These are phyloP conservation scores for Pseudomugil gertrudae DNA, from an alignment of 2,797 vertebrate genomes.

Conservation along the genomic window DNA sequence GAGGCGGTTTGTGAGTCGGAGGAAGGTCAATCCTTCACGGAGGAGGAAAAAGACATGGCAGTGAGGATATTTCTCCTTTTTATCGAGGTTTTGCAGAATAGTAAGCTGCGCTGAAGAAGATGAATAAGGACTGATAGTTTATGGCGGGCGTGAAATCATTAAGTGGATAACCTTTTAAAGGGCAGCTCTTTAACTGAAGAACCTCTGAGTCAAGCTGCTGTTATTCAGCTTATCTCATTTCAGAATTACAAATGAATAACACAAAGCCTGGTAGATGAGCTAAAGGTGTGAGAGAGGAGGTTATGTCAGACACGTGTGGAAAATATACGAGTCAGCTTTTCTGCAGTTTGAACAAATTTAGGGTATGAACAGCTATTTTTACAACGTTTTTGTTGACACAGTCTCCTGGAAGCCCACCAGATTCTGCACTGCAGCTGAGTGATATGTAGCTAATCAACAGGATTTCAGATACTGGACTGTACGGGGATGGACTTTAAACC, in stretches of 20 bases:
- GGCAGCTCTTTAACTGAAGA: neutral
- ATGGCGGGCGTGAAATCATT: constrained; percentile 16
- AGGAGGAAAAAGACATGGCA: constrained; percentile 19
- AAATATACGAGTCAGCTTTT: constrained; percentile 12
- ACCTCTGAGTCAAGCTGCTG: constrained; percentile 18
- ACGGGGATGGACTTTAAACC: constrained; percentile 23
- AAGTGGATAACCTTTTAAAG: constrained; percentile 18
- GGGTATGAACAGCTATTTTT: neutral
- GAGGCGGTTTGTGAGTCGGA: constrained; percentile 84
- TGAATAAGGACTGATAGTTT: constrained; percentile 21
- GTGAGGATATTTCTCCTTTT: constrained; percentile 19
- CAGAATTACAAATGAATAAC: constrained; percentile 1
- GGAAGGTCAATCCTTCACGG: constrained; percentile 84
- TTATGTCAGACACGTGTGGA: constrained; percentile 6
- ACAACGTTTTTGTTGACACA: neutral
- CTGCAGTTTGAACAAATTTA: constrained; percentile 5
- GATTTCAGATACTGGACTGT: constrained; percentile 15
- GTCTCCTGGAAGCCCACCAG: neutral
- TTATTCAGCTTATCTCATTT: constrained; percentile 3
- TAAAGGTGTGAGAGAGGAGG: neutral
- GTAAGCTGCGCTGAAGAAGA: constrained; percentile 6
- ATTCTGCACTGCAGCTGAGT: neutral
- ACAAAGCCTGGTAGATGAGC: neutral
- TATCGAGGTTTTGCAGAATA: constrained; percentile 11
- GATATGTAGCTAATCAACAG: constrained; percentile 11